Conservation (phyloP, 1,140 invertebrate genomes). For the Apis laboriosa region DNA sequence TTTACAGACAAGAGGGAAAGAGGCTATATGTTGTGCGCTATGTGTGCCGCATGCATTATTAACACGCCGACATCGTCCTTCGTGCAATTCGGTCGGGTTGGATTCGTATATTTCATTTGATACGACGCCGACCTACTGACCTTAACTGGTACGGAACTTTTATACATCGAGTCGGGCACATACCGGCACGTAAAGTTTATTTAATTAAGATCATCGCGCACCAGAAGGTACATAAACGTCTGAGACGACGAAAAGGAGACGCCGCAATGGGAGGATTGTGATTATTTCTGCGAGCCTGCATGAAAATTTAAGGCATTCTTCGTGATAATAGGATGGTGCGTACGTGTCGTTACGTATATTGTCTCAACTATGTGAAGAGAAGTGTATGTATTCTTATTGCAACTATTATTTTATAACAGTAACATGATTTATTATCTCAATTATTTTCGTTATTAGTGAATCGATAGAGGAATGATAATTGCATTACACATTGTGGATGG, state of each 20-base stretch:
- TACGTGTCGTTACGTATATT: background rate
- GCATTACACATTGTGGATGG: too few relatives aligned
- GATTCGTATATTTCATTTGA: conserved; percentile 51
- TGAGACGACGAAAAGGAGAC: background rate
- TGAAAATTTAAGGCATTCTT: background rate
- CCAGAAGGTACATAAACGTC: background rate
- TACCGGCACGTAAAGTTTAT: conserved; percentile 22
- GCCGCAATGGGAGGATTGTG: background rate
- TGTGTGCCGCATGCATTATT: conserved; percentile 47
- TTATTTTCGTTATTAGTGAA: too few relatives aligned
- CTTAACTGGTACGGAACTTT: conserved; percentile 55
- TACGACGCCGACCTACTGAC: conserved; percentile 62
- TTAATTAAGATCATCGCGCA: conserved; percentile 50
- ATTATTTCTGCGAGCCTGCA: conserved; percentile 17
- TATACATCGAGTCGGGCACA: conserved; percentile 19
- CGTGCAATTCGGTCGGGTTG: conserved; percentile 45
- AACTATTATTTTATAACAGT: too few relatives aligned
- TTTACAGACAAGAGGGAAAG: conserved; percentile 14
- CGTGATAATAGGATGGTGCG: background rate
- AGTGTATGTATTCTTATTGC: too few relatives aligned
- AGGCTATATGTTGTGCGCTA: background rate
- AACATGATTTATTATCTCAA: too few relatives aligned
- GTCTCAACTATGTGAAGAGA: too few relatives aligned
- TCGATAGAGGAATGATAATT: too few relatives aligned
- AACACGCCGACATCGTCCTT: conserved; percentile 48